phyloP scores from a whole-genome alignment of 2,113 vertebrate species.

The Elachura formosa region DNA sequence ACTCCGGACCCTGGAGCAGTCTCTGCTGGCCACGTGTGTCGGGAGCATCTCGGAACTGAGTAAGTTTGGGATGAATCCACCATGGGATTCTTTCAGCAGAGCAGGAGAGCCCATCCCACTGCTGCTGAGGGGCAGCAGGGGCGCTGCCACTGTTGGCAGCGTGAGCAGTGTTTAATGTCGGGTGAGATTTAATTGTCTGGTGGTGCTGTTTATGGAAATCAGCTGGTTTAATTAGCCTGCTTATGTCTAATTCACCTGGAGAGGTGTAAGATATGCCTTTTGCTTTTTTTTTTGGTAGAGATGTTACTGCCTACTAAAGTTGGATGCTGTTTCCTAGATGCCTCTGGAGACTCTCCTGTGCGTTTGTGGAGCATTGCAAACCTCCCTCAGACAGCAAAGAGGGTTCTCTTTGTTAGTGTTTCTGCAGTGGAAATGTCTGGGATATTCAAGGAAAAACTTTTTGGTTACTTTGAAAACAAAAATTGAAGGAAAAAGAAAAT shows the following conservation, averaged over 20 bases:
- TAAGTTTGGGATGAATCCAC: slow-evolving; percentile 68
- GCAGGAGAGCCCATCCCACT: background rate
- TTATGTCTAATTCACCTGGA: background rate
- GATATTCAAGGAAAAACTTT: background rate
- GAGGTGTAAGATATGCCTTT: background rate
- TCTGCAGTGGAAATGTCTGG: background rate
- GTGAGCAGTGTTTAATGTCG: background rate
- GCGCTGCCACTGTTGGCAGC: background rate
- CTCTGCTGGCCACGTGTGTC: slow-evolving; percentile 93
- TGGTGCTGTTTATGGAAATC: background rate
- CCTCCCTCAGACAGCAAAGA: background rate
- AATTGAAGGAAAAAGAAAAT: background rate
- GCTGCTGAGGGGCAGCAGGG: background rate
- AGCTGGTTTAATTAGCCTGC: background rate
- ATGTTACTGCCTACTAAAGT: background rate
- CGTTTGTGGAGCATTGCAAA: background rate
- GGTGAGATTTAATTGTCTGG: background rate
- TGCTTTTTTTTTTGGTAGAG: background rate
- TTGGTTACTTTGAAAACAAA: background rate
- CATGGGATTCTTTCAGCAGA: background rate
- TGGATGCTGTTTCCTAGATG: background rate
- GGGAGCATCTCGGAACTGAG: slow-evolving; percentile 98
- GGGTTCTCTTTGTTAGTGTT: background rate
- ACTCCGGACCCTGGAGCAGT: slow-evolving; percentile 95
- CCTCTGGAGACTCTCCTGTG: background rate